Conservation (phyloP, 2,888 invertebrate genomes). For the Leptinotarsa juncta region DNA sequence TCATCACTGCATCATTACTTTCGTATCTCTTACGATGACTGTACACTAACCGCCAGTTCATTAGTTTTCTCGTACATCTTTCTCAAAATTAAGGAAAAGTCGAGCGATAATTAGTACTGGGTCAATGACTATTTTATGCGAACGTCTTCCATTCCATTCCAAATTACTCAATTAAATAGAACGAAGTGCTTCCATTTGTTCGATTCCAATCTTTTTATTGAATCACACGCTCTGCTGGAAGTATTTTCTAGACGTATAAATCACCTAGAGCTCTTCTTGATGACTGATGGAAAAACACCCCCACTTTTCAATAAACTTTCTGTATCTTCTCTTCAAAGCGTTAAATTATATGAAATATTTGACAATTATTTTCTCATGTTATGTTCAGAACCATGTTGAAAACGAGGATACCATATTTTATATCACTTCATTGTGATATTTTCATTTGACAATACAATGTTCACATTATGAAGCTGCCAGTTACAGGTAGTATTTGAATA, state of each 20-base stretch:
- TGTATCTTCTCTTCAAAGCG: too few species aligned
- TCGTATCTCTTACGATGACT: not conserved
- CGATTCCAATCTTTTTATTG: not conserved
- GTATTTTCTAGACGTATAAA: not conserved
- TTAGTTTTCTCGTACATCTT: not conserved
- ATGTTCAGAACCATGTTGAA: too few species aligned
- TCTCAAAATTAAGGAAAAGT: not conserved
- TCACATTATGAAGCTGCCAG: too few species aligned
- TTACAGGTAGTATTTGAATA: too few species aligned
- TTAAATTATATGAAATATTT: too few species aligned
- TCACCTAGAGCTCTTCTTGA: not conserved
- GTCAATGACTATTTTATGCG: slow-evolving; percentile 17
- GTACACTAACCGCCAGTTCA: not conserved
- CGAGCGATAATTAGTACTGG: not conserved
- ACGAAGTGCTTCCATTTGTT: slow-evolving; percentile 17
- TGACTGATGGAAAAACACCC: too few species aligned
- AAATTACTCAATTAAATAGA: slow-evolving; percentile 10
- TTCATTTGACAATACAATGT: too few species aligned
- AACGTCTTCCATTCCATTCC: not conserved
- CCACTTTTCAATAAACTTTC: too few species aligned
- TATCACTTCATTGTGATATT: too few species aligned
- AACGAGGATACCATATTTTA: too few species aligned
- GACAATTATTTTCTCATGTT: too few species aligned
- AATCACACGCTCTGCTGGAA: slow-evolving; percentile 7
- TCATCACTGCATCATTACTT: too few species aligned